phyloP scores from a whole-genome alignment of 2,888 invertebrate species.

The Sympetrum striolatum region DNA sequence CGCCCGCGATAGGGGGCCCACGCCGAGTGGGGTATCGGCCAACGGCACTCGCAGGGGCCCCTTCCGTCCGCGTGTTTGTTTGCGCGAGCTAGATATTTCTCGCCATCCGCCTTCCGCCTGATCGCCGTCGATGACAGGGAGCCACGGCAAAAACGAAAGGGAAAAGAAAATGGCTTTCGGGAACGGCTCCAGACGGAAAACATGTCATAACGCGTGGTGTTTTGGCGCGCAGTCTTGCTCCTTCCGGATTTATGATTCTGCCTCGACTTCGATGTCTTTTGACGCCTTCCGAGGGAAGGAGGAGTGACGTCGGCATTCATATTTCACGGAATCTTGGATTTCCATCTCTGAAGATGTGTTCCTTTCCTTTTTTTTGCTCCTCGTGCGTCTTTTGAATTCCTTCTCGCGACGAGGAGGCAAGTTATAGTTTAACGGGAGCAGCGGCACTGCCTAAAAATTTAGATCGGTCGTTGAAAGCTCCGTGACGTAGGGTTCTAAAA shows the following conservation, averaged over 20 bases:
- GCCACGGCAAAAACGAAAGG: background rate
- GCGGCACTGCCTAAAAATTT: no score
- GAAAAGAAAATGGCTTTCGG: background rate
- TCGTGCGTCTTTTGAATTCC: no score
- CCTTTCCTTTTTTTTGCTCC: no score
- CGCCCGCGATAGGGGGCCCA: background rate
- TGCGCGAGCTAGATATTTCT: background rate
- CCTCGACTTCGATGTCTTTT: background rate
- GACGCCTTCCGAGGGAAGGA: background rate
- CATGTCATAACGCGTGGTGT: slow-evolving; percentile 16
- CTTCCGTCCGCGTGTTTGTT: background rate
- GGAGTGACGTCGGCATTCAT: background rate
- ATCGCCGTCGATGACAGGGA: background rate
- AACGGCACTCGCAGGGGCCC: background rate
- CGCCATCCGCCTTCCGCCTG: background rate
- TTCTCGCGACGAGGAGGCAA: no score
- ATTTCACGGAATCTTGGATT: background rate
- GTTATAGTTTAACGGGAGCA: no score
- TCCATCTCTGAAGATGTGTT: background rate
- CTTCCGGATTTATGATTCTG: slow-evolving; percentile 15
- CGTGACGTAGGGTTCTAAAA: no score
- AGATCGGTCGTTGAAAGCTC: no score
- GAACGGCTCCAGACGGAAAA: slow-evolving; percentile 14
- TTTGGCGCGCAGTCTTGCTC: slow-evolving; percentile 1
- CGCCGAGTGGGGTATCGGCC: background rate